Conservation (phyloP, 2,888 invertebrate genomes). For the Cancer borealis region DNA sequence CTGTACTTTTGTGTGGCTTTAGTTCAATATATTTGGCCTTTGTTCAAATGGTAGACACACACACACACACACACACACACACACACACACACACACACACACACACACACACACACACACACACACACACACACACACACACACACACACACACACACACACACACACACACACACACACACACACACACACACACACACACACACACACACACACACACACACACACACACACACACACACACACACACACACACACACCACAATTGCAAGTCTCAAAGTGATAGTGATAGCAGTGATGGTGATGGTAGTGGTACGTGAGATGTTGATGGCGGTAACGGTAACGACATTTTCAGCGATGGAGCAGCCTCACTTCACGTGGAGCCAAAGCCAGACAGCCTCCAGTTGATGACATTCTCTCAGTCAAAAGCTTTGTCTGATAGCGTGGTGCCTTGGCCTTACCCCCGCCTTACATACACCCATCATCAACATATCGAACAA, state of each 20-base stretch:
- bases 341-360: background rate
- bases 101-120: background rate
- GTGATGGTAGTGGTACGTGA: background rate
- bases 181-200: slow-evolving; percentile 20
- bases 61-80: background rate
- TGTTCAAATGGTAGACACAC: too few relatives aligned
- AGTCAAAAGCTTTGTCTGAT: background rate
- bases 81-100: slow-evolving; percentile 20
- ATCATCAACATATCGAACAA: slow-evolving; percentile 2
- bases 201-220: slow-evolving; percentile 20
- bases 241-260: slow-evolving; percentile 20
- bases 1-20: too few relatives aligned
- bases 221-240: background rate
- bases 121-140: background rate
- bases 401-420: background rate
- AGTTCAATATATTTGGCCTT: too few relatives aligned
- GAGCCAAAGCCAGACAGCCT: background rate
- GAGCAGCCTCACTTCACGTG: background rate
- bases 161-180: background rate
- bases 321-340: background rate
- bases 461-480: background rate
- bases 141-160: background rate
- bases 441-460: background rate
- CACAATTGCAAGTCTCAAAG: background rate
- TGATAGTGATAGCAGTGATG: background rate